Conservation (phyloP, 2,888 invertebrate genomes). For the Arctia plantaginis region DNA sequence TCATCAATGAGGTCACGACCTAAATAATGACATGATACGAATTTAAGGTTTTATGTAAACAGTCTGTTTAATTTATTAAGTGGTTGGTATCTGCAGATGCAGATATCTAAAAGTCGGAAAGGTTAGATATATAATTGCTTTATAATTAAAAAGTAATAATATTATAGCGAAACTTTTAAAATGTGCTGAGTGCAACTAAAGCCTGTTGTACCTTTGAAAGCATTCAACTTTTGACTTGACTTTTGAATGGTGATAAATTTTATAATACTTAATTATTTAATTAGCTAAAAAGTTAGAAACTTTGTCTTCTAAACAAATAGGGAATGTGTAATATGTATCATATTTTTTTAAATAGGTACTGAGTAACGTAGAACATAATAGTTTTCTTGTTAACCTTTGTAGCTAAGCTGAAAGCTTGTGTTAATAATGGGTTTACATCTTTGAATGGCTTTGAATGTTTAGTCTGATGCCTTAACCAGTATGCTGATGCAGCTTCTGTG, state of each 20-base stretch:
- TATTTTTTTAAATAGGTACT: not conserved
- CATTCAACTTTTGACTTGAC: not conserved
- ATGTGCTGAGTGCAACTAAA: not conserved
- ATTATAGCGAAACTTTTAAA: not conserved
- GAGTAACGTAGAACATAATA: not conserved
- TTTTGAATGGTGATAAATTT: not conserved
- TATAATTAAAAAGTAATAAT: too few relatives aligned
- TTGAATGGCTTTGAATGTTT: not conserved
- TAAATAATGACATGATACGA: not conserved
- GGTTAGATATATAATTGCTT: too few relatives aligned
- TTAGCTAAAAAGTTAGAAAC: not conserved
- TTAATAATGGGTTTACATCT: not conserved
- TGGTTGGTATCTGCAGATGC: not conserved
- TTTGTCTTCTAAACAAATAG: constrained; percentile 1
- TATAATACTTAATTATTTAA: not conserved
- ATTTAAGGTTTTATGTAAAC: not conserved
- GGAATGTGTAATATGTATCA: not conserved
- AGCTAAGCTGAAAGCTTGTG: not conserved
- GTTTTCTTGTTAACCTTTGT: not conserved
- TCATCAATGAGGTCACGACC: not conserved
- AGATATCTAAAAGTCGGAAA: too few relatives aligned
- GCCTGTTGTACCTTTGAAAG: not conserved
- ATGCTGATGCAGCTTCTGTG: not conserved
- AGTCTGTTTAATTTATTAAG: not conserved
- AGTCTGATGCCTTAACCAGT: not conserved